These are phyloP conservation scores for Holothuria glaberrima DNA, from an alignment of 35 echinoderm and acorn worm species.

Conservation along the genomic window DNA sequence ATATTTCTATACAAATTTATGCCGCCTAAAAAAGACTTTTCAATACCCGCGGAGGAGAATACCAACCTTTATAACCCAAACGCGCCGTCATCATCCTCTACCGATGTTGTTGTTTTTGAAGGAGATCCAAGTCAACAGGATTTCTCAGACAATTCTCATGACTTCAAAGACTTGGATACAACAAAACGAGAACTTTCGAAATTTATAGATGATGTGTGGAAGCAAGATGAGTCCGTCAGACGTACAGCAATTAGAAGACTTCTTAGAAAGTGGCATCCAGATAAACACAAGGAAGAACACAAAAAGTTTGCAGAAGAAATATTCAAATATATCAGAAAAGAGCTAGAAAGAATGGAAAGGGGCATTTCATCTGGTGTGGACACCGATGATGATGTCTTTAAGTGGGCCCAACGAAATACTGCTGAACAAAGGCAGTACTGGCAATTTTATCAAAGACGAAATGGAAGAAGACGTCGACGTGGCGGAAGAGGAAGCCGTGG, in stretches of 20 bases:
- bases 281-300: slow-evolving; percentile 5
- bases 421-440: slow-evolving; percentile 4
- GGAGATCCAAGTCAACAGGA: too few species aligned
- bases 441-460: not conserved
- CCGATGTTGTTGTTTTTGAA: too few species aligned
- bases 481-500: not conserved
- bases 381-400: not conserved
- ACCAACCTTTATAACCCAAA: too few species aligned
- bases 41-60: too few species aligned
- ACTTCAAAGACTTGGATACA: slow-evolving; percentile 22
- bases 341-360: slow-evolving; percentile 11
- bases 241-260: slow-evolving; percentile 2
- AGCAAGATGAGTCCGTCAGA: not conserved
- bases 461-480: not conserved
- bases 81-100: too few species aligned
- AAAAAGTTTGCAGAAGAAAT: slow-evolving; percentile 13
- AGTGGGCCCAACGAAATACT: slow-evolving; percentile 13
- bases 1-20: slow-evolving; percentile 15
- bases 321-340: not conserved
- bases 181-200: slow-evolving; percentile 11
- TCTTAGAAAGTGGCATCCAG: slow-evolving; percentile 37
- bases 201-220: slow-evolving; percentile 3
- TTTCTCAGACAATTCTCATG: not conserved
- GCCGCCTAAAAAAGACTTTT: not conserved
- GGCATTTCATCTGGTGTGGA: slow-evolving; percentile 21